Base-by-base conservation (phyloP, 2,888 invertebrate genomes). In the Leucophenga maculata region DNA sequence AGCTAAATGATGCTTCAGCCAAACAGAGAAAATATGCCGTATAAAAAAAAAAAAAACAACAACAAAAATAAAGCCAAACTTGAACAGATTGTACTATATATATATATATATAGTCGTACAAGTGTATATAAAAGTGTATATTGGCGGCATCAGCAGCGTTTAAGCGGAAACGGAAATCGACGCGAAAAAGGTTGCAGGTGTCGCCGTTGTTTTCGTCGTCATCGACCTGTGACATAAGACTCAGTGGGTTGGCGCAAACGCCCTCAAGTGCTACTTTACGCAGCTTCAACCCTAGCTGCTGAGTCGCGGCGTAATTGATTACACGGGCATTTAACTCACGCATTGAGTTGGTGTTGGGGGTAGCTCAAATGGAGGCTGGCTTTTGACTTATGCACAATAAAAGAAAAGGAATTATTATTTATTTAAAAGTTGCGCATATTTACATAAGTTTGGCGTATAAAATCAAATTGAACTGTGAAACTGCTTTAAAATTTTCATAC, bases 131-230 rank as follows among this genome's bases (percentile, higher is more conserved):
- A 6, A 9, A 13, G n/a, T n/a, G n/a, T n/a, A n/a, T n/a, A 50
- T 59, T 18, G 16, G 26, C 50, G 46, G 20, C 31, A 57, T 8
- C 46, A 57, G 55, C 26, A 31, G 39, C 66, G 54, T 66, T 14
- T 78, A 77, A 76, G 73, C 77, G 85, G 85, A 84, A 78, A 76
- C 84, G 83, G 83, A 83, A 85, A 84, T 83, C 84, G 82, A 85
- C 81, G 82, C 77, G 82, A 74, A 79, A 81, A 81, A 83, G 83
- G 80, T 84, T 82, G 78, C 84, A 84, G 81, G 83, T 82, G 84
- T 84, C 84, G 75, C 14, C 73, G 62, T 62, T 64, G 70, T 60
- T 46, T 3, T 39, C 39, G 39, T 39, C 39, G 39, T 39, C 39
- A 39, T 39, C 39, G 39, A 39, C 39, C 39, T 39, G 13, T 54